These are phyloP conservation scores for Crypturellus undulatus DNA, from an alignment of 2,113 vertebrate species.

Conservation along the genomic window DNA sequence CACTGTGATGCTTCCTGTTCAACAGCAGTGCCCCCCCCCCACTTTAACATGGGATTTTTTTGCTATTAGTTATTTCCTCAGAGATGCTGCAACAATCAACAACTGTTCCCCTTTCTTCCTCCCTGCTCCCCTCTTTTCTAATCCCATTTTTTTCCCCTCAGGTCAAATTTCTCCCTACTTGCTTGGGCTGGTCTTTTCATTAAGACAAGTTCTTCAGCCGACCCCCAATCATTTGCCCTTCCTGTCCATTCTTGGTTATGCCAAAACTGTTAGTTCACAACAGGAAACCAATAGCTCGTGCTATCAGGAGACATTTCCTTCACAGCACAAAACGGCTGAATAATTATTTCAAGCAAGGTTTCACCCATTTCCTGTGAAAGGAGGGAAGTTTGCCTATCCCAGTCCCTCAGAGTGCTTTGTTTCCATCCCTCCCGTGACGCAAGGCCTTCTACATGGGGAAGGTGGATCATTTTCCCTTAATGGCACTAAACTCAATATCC, in stretches of 20 bases:
- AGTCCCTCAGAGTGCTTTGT: conserved; percentile 61
- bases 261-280: conserved; percentile 84
- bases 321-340: conserved; percentile 83
- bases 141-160: background rate
- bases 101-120: background rate
- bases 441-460: conserved; percentile 8
- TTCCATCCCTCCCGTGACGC: conserved; percentile 58
- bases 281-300: conserved; percentile 91
- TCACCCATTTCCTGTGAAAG: conserved; percentile 93
- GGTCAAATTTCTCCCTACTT: background rate
- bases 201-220: conserved; percentile 64
- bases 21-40: background rate
- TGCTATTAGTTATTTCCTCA: background rate
- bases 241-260: conserved; percentile 70
- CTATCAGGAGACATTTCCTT: conserved; percentile 95
- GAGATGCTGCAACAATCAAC: background rate
- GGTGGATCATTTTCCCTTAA: conserved; percentile 24
- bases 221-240: conserved; percentile 71
- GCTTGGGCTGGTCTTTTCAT: conserved; percentile 42
- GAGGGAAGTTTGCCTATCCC: conserved; percentile 81
- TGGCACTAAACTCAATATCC: background rate
- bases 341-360: conserved; percentile 86
- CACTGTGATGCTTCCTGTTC: background rate
- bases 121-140: background rate
- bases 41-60: background rate